Evolutionary conservation across 2,113 vertebrate genomes (phyloP).

Genomic region (Leucoraja erinaceus): DNA sequence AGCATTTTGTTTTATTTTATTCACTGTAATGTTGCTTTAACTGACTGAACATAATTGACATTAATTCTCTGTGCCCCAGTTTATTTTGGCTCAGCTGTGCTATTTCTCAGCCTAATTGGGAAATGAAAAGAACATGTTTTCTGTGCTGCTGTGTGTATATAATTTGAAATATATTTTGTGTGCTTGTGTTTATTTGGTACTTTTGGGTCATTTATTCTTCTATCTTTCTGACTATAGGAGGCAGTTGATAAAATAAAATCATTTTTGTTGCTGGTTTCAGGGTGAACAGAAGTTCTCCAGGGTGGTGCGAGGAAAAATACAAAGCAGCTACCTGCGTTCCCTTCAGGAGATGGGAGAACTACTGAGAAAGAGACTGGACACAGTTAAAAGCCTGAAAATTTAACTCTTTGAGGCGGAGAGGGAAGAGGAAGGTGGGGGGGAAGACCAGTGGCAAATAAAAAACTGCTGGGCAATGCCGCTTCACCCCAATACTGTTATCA

Average conservation of each 20-base stretch:
- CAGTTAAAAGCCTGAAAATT: conserved; percentile 86
- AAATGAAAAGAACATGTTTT: background rate
- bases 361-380: conserved; percentile 86
- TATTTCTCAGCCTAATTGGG: background rate
- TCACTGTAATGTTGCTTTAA: background rate
- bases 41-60: background rate
- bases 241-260: background rate
- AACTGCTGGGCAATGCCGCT: background rate
- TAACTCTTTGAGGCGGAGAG: conserved; percentile 50
- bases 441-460: background rate
- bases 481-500: background rate
- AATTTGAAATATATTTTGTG: background rate
- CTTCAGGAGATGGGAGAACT: conserved; percentile 88
- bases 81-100: background rate
- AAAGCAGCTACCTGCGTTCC: conserved; percentile 89
- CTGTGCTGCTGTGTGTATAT: background rate
- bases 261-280: conserved; percentile 51
- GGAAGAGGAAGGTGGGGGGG: background rate
- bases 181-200: background rate
- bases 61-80: background rate
- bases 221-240: background rate
- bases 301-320: conserved; percentile 82
- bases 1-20: too few species aligned
- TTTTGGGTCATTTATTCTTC: background rate
- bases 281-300: conserved; percentile 78